A percentile compares a stretch with the other conserved stretches of the same genome.
These are phyloP conservation scores for Aethes cnicana DNA, from an alignment of 2,888 invertebrate species.

Conservation along the genomic window DNA sequence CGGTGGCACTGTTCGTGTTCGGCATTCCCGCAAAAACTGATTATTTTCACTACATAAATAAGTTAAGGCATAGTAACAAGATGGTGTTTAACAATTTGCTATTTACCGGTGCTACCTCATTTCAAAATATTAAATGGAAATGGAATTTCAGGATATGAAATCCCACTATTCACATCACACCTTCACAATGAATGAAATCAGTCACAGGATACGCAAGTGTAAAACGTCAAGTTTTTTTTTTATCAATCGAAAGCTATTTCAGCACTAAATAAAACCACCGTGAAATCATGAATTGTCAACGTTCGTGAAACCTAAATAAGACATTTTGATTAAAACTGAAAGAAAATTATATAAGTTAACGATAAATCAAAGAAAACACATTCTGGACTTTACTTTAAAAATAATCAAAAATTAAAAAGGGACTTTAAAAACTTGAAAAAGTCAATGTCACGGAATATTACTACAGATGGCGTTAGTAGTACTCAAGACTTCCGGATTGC, in stretches of 20 bases:
- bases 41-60: constrained; percentile 59
- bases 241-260: constrained; percentile 6
- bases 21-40: constrained; percentile 69
- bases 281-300: too few species aligned
- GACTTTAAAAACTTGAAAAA: too few species aligned
- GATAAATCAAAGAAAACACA: too few species aligned
- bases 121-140: constrained; percentile 50
- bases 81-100: constrained; percentile 51
- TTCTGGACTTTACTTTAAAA: too few species aligned
- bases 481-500: constrained; percentile 21
- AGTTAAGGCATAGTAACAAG: constrained; percentile 75
- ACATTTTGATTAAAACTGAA: background rate
- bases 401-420: too few species aligned
- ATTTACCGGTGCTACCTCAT: constrained; percentile 72
- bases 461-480: constrained; percentile 33
- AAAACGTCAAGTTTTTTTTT: constrained; percentile 36
- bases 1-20: constrained; percentile 70
- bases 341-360: constrained; percentile 19
- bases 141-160: constrained; percentile 47
- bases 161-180: constrained; percentile 60
- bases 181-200: constrained; percentile 47
- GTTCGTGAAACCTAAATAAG: background rate
- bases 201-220: constrained; percentile 41
- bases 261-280: background rate
- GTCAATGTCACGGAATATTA: too few species aligned